Evolutionary conservation across 2,888 invertebrate genomes (phyloP), one percentile per base, ranked within the genome.

Genomic region (Diaphora mendica): DNA sequence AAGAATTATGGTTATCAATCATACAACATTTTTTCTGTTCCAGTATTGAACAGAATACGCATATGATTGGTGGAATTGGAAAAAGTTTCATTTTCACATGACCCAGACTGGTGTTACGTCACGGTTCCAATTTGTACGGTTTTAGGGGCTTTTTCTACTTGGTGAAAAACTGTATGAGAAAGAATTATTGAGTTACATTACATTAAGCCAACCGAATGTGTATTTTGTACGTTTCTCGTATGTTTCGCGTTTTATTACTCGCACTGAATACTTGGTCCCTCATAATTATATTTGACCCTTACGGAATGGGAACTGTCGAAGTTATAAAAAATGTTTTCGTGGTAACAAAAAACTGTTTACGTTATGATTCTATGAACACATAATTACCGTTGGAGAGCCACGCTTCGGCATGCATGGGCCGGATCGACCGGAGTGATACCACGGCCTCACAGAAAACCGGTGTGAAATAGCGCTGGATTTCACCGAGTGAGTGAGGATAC

Each of bases 21-120:
- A 74, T 68, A 67, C 44, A 48, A 64, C 77, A 72, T 42, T 39
- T 39, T n/a, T 26, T 26, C 69, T 77, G 75, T 81, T 76, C 77
- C 80, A 80, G 79, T 86, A 81, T 77, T 68, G 65, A 79, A 74
- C 74, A 73, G 71, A 70, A 76, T 71, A 73, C 75, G 72, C 62
- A 73, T 59, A 71, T 81, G 81, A 87, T 86, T 81, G 81, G 82
- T 83, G 78, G 77, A 85, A 87, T 86, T 86, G 85, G 79, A 72
- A 85, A 85, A 85, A 84, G 84, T 88, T 87, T 82, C 79, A 84
- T 85, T 87, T 86, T 81, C 81, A 78, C 75, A 75, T 74, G 26
- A 75, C 69, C 55, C 73, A 70, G 75, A 70, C 78, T 79, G 64
- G 77, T 77, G 79, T 78, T 79, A 74, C 74, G 79, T 79, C 80